Conservation (phyloP, 2,888 invertebrate genomes). For the Caenorhabditis sp. region DNA sequence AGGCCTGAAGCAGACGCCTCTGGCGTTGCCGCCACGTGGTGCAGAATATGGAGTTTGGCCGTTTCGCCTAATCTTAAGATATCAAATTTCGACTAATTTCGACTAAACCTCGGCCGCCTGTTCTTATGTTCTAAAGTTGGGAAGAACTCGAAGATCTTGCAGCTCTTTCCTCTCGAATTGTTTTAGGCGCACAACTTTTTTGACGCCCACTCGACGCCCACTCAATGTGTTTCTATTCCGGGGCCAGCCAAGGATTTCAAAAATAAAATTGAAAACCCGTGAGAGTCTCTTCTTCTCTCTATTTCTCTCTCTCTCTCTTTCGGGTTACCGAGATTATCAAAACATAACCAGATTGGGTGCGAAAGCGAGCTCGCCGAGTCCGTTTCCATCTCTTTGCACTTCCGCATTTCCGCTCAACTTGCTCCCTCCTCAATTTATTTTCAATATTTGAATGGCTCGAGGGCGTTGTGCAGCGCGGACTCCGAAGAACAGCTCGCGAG, state of each 20-base stretch:
- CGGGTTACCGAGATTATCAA: background rate
- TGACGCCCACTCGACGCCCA: too few species aligned
- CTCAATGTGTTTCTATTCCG: too few species aligned
- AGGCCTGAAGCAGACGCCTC: background rate
- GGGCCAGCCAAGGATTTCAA: too few species aligned
- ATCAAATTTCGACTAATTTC: background rate
- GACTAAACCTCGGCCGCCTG: too few species aligned
- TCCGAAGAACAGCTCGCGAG: background rate
- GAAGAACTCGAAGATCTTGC: too few species aligned
- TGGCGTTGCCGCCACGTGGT: background rate
- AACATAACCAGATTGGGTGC: background rate
- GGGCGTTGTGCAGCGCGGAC: constrained; percentile 7
- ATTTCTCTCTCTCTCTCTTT: too few species aligned
- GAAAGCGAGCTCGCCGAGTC: too few species aligned
- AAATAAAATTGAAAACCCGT: too few species aligned
- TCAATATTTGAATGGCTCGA: background rate
- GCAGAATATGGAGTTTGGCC: background rate
- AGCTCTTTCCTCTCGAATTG: too few species aligned
- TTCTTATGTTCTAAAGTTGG: too few species aligned
- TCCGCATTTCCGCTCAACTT: background rate
- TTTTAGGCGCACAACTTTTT: too few species aligned
- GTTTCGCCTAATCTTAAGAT: background rate
- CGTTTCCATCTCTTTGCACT: background rate
- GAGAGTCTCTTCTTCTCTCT: too few species aligned
- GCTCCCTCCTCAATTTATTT: background rate